Evolutionary conservation across 2,113 vertebrate genomes (phyloP), one percentile per base, ranked within the genome.

Genomic region (Zingel zingel): DNA sequence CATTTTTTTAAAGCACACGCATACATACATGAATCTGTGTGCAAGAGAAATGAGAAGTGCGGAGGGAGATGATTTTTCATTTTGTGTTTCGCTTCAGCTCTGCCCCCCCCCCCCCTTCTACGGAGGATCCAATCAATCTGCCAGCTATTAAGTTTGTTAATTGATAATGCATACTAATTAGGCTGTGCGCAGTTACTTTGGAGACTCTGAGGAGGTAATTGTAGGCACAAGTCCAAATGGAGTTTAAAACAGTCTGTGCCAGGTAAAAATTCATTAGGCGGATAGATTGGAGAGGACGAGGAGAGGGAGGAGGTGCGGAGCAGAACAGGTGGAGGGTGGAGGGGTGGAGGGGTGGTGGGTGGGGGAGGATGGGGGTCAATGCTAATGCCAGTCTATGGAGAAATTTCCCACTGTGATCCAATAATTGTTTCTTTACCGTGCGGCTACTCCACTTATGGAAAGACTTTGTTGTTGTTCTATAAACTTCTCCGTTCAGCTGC

Each of bases 101-200:
- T 83, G 83, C 84, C 87, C 96, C 71, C 39, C 27, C n/a, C 15
- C 19, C 4, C 51, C 95, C 96, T 97, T 95, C 97, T 98, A 97
- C 97, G 96, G 97, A 97, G 97, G 98, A 99, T 98, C 97, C 97
- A 98, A 99, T 99, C 98, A 99, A 99, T 99, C 98, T 99, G 97
- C 97, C 96, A 96, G 97, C 97, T 97, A 99, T 99, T 99, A 99
- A 97, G 97, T 98, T 97, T 97, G 97, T 99, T 99, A 99, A 99
- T 99, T 99, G 98, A 98, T 99, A 99, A 99, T 98, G 98, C 98
- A 99, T 99, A 99, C 98, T 99, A 99, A 99, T 99, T 99, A 99
- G 97, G 96, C 97, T 95, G 96, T 94, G 96, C 96, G 94, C 96
- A 94, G 97, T 97, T 98, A 97, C 98, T 98, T 97, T 97, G 97